Percentiles rank a stretch among this genome's conserved stretches.
phyloP scores from a whole-genome alignment of 2,888 invertebrate species.

The Steinernema hermaphroditum region DNA sequence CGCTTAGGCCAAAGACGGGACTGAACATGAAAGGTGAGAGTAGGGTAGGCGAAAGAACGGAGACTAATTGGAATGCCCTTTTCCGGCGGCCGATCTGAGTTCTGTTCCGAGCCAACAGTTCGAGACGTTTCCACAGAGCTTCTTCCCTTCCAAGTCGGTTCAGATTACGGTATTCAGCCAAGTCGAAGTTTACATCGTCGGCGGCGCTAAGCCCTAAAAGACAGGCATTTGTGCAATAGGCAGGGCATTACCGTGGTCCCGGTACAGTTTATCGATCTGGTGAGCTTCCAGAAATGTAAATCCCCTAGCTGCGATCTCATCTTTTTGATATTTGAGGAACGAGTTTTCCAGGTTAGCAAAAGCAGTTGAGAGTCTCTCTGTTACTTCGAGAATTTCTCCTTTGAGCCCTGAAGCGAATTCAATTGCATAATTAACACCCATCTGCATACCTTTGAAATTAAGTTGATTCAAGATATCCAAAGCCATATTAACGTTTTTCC shows the following conservation, averaged over 20 bases:
- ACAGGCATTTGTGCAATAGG: not conserved
- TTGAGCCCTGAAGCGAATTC: conserved; percentile 46
- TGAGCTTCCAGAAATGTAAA: conserved; percentile 56
- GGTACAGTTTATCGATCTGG: conserved; percentile 55
- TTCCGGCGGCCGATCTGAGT: conserved; percentile 34
- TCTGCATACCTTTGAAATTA: conserved; percentile 42
- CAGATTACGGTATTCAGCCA: conserved; percentile 39
- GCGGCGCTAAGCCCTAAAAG: conserved; percentile 40
- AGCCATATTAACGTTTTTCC: conserved; percentile 54
- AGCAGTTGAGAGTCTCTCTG: conserved; percentile 43
- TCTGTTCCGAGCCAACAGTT: conserved; percentile 47
- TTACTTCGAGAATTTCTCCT: conserved; percentile 50
- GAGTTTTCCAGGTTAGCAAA: conserved; percentile 56
- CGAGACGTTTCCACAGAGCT: conserved; percentile 46
- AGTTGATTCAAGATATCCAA: conserved; percentile 46
- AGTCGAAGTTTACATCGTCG: conserved; percentile 36
- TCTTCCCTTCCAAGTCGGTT: conserved; percentile 40
- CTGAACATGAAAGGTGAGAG: conserved; percentile 58
- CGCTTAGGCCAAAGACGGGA: conserved; percentile 28
- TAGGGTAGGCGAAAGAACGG: conserved; percentile 49
- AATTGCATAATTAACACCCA: not conserved
- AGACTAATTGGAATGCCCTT: not conserved
- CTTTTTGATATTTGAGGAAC: conserved; percentile 47
- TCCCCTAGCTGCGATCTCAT: conserved; percentile 51
- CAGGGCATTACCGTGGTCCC: conserved; percentile 50